phyloP scores from a whole-genome alignment of 2,113 vertebrate genomes.

The Thalassarche chlororhynchos region DNA sequence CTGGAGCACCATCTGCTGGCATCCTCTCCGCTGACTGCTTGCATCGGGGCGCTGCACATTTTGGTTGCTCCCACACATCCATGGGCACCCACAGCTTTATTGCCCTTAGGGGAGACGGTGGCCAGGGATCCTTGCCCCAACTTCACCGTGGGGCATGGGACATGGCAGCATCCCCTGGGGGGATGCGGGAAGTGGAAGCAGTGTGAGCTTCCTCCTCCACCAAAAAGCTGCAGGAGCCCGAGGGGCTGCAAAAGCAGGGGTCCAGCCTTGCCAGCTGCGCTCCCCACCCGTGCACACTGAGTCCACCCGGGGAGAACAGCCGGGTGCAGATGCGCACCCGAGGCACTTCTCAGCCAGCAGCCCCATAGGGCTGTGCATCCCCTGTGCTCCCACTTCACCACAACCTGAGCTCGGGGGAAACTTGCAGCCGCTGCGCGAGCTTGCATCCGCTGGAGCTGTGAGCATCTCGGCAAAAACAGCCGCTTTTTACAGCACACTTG shows the following conservation, averaged over 20 bases:
- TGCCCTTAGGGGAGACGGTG: fast-evolving
- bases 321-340: fast-evolving
- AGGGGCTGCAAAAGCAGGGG: background rate
- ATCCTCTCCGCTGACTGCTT: background rate
- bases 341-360: background rate
- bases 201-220: background rate
- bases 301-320: fast-evolving
- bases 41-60: fast-evolving
- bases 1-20: conserved; percentile 57
- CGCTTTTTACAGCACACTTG: fast-evolving
- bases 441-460: fast-evolving
- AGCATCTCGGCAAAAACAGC: background rate
- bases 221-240: background rate
- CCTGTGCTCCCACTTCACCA: fast-evolving
- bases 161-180: fast-evolving
- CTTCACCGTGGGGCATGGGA: fast-evolving
- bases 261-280: background rate
- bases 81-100: background rate
- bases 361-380: fast-evolving
- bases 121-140: fast-evolving
- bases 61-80: background rate
- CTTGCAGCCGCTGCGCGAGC: fast-evolving
- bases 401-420: fast-evolving
- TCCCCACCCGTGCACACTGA: fast-evolving
- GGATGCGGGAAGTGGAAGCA: background rate